Percentiles rank a stretch among this genome's conserved stretches.
Conservation (phyloP, 2,797 vertebrate genomes). For the Botia kubotai region DNA sequence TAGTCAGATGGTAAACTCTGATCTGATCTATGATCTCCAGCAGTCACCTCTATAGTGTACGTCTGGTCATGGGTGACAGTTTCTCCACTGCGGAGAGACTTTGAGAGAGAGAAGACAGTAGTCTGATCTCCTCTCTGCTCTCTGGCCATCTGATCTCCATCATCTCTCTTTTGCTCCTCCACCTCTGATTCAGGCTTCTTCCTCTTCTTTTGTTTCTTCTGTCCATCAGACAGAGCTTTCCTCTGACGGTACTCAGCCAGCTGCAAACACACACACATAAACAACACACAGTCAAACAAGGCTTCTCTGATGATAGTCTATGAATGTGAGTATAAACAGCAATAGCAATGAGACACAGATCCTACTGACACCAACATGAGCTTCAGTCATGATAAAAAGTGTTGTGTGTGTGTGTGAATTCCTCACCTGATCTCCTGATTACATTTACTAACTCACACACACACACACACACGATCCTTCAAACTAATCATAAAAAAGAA, state of each 20-base stretch:
- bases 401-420: background rate
- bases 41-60: conserved; percentile 86
- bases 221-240: conserved; percentile 87
- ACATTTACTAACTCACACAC: conserved; percentile 1
- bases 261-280: conserved; percentile 68
- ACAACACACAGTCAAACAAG: background rate
- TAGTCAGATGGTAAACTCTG: too few relatives aligned
- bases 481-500: background rate
- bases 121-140: conserved; percentile 70
- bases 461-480: too few relatives aligned
- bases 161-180: conserved; percentile 74
- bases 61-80: conserved; percentile 81
- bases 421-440: background rate
- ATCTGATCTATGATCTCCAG: background rate
- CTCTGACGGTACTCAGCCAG: conserved; percentile 93
- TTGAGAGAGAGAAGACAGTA: conserved; percentile 79
- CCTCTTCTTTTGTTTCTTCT: conserved; percentile 91
- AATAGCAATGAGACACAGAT: conserved; percentile 64
- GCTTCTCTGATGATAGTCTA: background rate
- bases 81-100: conserved; percentile 83
- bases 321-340: background rate
- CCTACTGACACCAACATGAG: background rate
- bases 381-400: background rate
- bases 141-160: conserved; percentile 68
- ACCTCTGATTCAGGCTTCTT: conserved; percentile 69